Conservation (phyloP, 2,888 invertebrate species). For the Octonoba sinensis region DNA sequence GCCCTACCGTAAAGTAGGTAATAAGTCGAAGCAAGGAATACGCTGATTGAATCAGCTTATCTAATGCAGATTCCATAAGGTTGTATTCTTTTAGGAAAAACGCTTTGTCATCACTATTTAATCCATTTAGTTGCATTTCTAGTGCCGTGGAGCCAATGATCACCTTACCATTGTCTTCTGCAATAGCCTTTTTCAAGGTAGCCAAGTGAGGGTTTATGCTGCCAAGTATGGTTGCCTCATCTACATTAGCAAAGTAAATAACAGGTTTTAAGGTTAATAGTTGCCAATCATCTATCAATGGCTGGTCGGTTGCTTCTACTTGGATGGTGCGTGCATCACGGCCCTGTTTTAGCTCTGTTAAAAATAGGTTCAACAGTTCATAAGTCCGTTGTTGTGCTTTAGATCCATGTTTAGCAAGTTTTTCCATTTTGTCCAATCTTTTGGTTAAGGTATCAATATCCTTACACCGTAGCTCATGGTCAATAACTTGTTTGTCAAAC, state of each 20-base stretch:
- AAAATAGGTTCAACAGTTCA: no score
- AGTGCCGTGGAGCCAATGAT: not conserved
- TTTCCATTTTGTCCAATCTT: constrained; percentile 22
- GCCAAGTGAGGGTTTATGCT: no score
- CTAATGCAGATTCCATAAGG: not conserved
- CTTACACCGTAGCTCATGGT: constrained; percentile 44
- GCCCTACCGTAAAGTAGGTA: constrained; percentile 54
- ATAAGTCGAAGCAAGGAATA: constrained; percentile 20
- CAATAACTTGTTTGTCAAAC: constrained; percentile 58
- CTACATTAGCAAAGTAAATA: no score
- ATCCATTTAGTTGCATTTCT: not conserved
- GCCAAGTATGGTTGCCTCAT: no score
- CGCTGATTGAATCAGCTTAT: constrained; percentile 4
- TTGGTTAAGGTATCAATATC: constrained; percentile 40
- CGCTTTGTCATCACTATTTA: not conserved
- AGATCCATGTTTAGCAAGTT: not conserved
- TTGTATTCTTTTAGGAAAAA: not conserved
- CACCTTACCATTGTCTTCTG: not conserved
- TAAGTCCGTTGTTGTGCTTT: no score
- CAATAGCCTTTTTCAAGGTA: no score
- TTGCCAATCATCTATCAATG: no score
- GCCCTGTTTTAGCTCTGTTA: no score
- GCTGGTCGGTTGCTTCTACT: no score
- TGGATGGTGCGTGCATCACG: not conserved
- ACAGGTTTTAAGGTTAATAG: no score